Base-by-base conservation (phyloP, 2,113 vertebrate species). In the Hydrolagus affinis region DNA sequence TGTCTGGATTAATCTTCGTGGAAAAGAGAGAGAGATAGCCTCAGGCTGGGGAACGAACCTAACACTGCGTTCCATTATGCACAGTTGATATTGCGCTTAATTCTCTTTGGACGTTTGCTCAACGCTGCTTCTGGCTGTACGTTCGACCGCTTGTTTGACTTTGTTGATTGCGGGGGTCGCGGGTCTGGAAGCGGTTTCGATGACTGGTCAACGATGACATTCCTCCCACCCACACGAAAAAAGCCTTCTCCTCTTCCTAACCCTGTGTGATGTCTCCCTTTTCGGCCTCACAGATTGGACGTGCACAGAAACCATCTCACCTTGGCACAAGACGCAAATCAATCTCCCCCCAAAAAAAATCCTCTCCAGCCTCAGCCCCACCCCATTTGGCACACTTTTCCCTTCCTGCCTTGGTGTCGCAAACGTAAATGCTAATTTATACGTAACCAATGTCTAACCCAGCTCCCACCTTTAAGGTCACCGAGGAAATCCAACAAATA, bases 101-200 rank as follows among this genome's bases (percentile, higher is more conserved):
- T 32, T 83, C 78, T 83, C 62, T 62, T 66, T 62, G 66, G 78
- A 83, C 78, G n/a, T 32, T 25, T 0, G 11, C 62, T 66, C 62
- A 66, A 32, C 66, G 60, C 23, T 83, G 60, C 23, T 83, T 83
- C 78, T 83, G 78, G 78, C 62, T 32, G 60, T 68, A 83, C 60
- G 66, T 83, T 17, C 21, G 25, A 83, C 14, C 28, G 66, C 19
- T 83, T 83, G 64, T 30, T 83, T 83, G 64, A 25, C 66, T 83
- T 83, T 83, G 21, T 83, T 83, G 66, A 83, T 83, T 83, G 60
- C 12, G 19, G 62, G n/a, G 66, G 78, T 66, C 78, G 66, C 60
- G 21, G n/a, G 25, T 66, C 14, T 83, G 78, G 60, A 83, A 30
- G 12, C 7, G 21, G 60, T 83, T 66, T 83, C 78, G 66, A 83